phyloP scores from a whole-genome alignment of 2,113 vertebrate species.

The Megaptera novaeangliae region DNA sequence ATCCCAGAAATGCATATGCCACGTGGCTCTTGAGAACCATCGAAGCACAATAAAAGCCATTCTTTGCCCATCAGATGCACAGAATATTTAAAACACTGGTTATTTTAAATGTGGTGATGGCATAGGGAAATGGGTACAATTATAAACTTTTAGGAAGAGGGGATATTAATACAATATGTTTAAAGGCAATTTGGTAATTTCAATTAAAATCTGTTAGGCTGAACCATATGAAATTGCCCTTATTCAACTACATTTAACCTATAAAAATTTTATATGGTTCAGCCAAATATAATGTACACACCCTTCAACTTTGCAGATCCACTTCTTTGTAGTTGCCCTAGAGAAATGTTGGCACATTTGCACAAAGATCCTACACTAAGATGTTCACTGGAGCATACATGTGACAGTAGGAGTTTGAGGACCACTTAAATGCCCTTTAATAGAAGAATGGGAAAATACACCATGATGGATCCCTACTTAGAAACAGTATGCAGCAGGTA shows the following conservation, averaged over 20 bases:
- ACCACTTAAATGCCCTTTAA: background rate
- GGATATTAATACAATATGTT: background rate
- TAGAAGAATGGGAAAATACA: background rate
- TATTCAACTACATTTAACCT: background rate
- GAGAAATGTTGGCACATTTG: background rate
- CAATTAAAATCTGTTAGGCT: background rate
- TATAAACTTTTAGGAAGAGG: background rate
- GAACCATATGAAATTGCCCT: background rate
- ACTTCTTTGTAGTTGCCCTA: background rate
- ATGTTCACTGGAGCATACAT: background rate
- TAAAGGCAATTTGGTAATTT: background rate
- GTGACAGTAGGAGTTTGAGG: background rate
- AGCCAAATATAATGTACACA: background rate
- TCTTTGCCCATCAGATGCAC: background rate
- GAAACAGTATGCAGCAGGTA: background rate
- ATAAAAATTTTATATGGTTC: background rate
- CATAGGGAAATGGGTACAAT: background rate
- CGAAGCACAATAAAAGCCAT: background rate
- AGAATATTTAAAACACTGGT: background rate
- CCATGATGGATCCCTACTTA: background rate
- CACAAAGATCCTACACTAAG: background rate
- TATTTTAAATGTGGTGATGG: background rate
- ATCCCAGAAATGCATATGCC: too few relatives aligned
- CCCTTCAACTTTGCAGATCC: background rate
- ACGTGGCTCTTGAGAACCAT: background rate